These are phyloP conservation scores for Aphrophora alni DNA, from an alignment of 2,888 invertebrate genomes.

Conservation along the genomic window DNA sequence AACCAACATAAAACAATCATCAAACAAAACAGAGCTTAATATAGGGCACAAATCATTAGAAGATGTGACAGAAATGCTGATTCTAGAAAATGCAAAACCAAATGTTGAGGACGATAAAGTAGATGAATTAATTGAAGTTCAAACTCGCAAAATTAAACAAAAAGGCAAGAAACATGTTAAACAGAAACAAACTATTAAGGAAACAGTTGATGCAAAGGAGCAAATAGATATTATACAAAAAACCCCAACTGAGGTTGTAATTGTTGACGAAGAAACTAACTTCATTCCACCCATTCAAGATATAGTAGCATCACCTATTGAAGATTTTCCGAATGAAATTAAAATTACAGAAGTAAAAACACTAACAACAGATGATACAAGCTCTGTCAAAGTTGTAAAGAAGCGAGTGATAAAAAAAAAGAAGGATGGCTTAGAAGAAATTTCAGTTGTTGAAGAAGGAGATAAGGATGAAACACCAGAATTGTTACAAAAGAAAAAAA, in stretches of 20 bases:
- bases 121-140: constrained; percentile 18
- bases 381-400: constrained; percentile 7
- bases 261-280: constrained; percentile 44
- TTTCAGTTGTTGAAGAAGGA: constrained; percentile 30
- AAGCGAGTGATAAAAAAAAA: constrained; percentile 43
- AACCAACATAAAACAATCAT: too few relatives aligned
- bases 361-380: neutral
- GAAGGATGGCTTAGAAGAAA: constrained; percentile 41
- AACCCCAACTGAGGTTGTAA: constrained; percentile 54
- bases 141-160: constrained; percentile 7
- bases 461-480: neutral
- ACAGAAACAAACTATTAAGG: constrained; percentile 3
- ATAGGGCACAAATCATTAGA: too few relatives aligned
- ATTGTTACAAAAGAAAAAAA: constrained; percentile 7
- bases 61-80: too few relatives aligned
- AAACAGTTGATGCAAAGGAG: constrained; percentile 24
- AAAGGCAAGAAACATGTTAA: neutral
- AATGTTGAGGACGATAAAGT: too few relatives aligned
- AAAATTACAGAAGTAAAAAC: constrained; percentile 41
- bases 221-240: constrained; percentile 57
- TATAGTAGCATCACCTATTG: too few relatives aligned
- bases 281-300: too few relatives aligned
- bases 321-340: constrained; percentile 15
- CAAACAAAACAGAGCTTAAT: too few relatives aligned
- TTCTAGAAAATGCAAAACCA: too few relatives aligned